These are phyloP conservation scores for Eufriesea mexicana DNA, from an alignment of 1,140 invertebrate genomes.

Conservation along the genomic window DNA sequence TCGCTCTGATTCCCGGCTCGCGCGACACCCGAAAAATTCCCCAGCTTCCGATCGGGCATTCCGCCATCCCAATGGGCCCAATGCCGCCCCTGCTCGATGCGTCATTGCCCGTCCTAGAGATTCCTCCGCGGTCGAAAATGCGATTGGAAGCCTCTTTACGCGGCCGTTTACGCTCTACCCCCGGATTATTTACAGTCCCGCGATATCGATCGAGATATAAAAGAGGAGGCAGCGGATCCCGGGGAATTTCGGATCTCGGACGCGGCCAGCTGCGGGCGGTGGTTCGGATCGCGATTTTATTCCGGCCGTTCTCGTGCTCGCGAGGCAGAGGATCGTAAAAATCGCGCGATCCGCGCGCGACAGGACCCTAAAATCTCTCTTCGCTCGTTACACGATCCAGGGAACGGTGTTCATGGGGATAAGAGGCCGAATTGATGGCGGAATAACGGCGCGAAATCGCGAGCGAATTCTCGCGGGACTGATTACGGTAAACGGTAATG, in stretches of 20 bases:
- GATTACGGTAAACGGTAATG: slow-evolving; percentile 44
- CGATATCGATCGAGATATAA: slow-evolving; percentile 66
- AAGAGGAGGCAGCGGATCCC: slow-evolving; percentile 32
- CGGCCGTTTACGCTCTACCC: slow-evolving; percentile 29
- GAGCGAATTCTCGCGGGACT: slow-evolving; percentile 35
- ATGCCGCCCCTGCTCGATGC: background rate
- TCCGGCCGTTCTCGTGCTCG: background rate
- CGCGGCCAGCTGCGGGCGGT: background rate
- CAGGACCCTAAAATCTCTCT: slow-evolving; percentile 11
- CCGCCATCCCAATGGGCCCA: background rate
- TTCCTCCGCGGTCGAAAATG: background rate
- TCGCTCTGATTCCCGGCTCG: background rate
- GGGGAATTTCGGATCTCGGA: slow-evolving; percentile 30
- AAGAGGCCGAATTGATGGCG: slow-evolving; percentile 50
- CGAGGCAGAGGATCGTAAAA: slow-evolving; percentile 35
- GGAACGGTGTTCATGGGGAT: slow-evolving; percentile 15
- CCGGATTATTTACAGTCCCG: slow-evolving; percentile 61
- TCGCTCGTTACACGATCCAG: slow-evolving; percentile 23
- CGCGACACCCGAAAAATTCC: slow-evolving; percentile 11
- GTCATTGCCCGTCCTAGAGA: slow-evolving; percentile 11
- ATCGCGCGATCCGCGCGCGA: slow-evolving; percentile 39
- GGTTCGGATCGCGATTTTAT: slow-evolving; percentile 39
- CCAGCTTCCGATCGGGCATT: slow-evolving; percentile 15
- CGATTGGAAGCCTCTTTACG: slow-evolving; percentile 5
- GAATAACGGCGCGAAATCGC: slow-evolving; percentile 53